Percentiles rank a stretch among this genome's conserved stretches.
Conservation (phyloP, 2,113 vertebrate genomes). For the Dunckerocampus dactyliophorus region DNA sequence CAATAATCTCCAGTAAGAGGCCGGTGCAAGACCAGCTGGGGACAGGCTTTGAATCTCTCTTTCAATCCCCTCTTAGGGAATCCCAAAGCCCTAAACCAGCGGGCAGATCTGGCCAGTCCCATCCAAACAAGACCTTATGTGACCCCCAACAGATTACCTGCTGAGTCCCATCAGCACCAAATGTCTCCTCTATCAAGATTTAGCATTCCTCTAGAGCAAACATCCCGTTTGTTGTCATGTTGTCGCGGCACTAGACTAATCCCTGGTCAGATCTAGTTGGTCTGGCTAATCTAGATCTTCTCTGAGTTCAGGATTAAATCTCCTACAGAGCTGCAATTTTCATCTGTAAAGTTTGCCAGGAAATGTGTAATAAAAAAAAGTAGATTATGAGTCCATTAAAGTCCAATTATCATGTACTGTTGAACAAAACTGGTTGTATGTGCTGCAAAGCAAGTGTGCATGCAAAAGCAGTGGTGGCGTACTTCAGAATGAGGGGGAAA, state of each 20-base stretch:
- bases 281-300: constrained; percentile 27
- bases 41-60: constrained; percentile 47
- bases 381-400: neutral
- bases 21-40: constrained; percentile 18
- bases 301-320: constrained; percentile 7
- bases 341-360: neutral
- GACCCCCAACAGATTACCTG: constrained; percentile 41
- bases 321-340: neutral
- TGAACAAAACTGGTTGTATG: no score
- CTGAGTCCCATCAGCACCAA: constrained; percentile 41
- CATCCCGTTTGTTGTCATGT: constrained; percentile 40
- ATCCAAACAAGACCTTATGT: constrained; percentile 48
- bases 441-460: no score
- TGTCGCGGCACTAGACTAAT: constrained; percentile 25
- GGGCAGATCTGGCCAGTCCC: constrained; percentile 38
- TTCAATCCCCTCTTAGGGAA: constrained; percentile 52
- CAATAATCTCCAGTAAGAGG: constrained; percentile 40
- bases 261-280: constrained; percentile 22
- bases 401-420: no score
- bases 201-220: constrained; percentile 28
- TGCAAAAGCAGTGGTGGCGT: constrained; percentile 9
- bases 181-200: constrained; percentile 50
- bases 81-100: constrained; percentile 33
- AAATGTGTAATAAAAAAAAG: neutral
- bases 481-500: constrained; percentile 13